Evolutionary conservation across 2,797 vertebrate species (phyloP).

Genomic region (Lithobates pipiens): DNA sequence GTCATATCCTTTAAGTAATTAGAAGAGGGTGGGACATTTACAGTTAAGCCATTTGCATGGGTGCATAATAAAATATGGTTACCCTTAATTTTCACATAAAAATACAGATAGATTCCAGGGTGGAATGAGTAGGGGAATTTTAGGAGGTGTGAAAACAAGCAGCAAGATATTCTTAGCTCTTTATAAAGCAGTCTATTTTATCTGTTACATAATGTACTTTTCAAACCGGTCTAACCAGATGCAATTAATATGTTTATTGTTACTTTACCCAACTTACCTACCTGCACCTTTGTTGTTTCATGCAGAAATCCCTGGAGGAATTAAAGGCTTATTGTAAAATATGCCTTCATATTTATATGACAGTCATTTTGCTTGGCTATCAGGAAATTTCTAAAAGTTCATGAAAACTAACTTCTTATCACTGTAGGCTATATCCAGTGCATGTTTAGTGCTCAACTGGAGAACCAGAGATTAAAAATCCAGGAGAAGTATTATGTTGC

Average conservation of each 20-base stretch:
- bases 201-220: conserved; percentile 61
- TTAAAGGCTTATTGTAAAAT: conserved; percentile 29
- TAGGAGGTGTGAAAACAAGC: conserved; percentile 52
- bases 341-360: conserved; percentile 12
- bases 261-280: conserved; percentile 51
- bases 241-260: conserved; percentile 61
- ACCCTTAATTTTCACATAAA: conserved; percentile 1
- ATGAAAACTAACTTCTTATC: background rate
- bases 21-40: too few species aligned
- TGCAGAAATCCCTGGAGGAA: conserved; percentile 30
- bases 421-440: background rate
- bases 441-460: background rate
- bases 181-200: conserved; percentile 24
- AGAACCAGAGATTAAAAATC: too few species aligned
- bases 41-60: background rate
- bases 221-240: conserved; percentile 59
- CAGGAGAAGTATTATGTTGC: too few species aligned
- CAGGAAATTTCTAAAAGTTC: background rate
- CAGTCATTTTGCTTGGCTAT: conserved; percentile 40
- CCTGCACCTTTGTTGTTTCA: conserved; percentile 50
- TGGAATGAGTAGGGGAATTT: conserved; percentile 20
- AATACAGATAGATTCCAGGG: conserved; percentile 3
- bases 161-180: conserved; percentile 37
- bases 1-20: background rate
- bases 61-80: background rate